A percentile compares a stretch with the other conserved stretches of the same genome.
These are phyloP conservation scores for Coelopa frigida DNA, from an alignment of 1,140 invertebrate species.

Conservation along the genomic window DNA sequence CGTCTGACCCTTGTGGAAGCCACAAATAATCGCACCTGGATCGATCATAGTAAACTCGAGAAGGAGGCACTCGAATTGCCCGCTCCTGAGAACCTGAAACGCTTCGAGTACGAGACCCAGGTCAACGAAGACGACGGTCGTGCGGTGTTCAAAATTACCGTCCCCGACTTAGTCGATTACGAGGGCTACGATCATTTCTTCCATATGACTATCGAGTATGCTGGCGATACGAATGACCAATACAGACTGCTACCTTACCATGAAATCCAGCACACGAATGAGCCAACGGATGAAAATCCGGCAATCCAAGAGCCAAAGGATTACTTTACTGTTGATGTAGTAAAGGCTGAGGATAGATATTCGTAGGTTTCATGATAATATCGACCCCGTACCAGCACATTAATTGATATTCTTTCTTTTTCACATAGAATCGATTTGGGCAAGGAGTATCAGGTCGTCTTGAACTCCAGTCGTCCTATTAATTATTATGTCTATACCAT, in stretches of 20 bases:
- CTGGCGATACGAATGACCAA: conserved; percentile 26
- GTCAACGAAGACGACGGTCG: conserved; percentile 31
- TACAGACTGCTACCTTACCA: too few relatives aligned
- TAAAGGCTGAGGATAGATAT: neutral
- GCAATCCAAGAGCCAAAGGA: conserved; percentile 25
- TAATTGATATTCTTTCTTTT: conserved; percentile 1
- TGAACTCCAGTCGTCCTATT: conserved; percentile 75
- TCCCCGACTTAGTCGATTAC: conserved; percentile 30
- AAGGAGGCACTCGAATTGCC: conserved; percentile 17
- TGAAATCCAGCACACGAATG: conserved; percentile 29
- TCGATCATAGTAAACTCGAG: conserved; percentile 13
- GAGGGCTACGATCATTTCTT: conserved; percentile 31
- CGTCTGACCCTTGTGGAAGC: conserved; percentile 51
- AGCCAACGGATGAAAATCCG: conserved; percentile 8
- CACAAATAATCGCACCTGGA: conserved; percentile 17
- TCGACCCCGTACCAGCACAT: neutral
- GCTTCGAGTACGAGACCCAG: conserved; percentile 21
- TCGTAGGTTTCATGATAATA: neutral
- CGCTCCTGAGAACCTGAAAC: conserved; percentile 17
- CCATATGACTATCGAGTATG: conserved; percentile 22
- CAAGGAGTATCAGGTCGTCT: conserved; percentile 64
- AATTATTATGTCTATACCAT: conserved; percentile 72
- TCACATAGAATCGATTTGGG: conserved; percentile 53
- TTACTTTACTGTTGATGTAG: conserved; percentile 20
- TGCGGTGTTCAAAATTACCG: conserved; percentile 22